Evolutionary conservation across 1,140 invertebrate species (phyloP).

Genomic region (Heliconius hermathena): DNA sequence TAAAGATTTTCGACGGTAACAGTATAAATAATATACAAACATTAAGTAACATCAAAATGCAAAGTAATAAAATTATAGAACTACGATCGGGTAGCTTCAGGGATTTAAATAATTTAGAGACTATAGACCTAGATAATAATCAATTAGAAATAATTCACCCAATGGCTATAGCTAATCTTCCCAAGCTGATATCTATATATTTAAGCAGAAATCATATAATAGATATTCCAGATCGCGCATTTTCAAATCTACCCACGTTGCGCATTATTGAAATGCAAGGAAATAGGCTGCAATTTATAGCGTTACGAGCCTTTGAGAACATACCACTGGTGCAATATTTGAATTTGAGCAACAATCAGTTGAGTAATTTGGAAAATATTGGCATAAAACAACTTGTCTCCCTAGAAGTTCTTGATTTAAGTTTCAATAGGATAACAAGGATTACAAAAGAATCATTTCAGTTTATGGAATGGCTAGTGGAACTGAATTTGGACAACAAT

Average conservation of each 20-base stretch:
- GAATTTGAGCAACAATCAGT: conserved; percentile 90
- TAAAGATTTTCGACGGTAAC: conserved; percentile 86
- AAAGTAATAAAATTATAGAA: conserved; percentile 89
- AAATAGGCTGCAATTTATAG: conserved; percentile 88
- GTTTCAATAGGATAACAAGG: conserved; percentile 88
- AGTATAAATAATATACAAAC: conserved; percentile 85
- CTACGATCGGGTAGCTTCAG: conserved; percentile 87
- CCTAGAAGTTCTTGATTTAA: conserved; percentile 91
- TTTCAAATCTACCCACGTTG: conserved; percentile 88
- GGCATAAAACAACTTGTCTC: conserved; percentile 87
- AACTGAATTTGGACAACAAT: conserved; percentile 91
- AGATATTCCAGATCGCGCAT: conserved; percentile 87
- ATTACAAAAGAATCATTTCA: conserved; percentile 85
- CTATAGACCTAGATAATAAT: conserved; percentile 91
- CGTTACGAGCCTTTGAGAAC: conserved; percentile 89
- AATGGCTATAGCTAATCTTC: conserved; percentile 89
- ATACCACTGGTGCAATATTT: conserved; percentile 90
- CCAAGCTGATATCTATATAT: conserved; percentile 89
- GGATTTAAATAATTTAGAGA: conserved; percentile 86
- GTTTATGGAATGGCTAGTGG: conserved; percentile 92
- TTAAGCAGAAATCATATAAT: conserved; percentile 89
- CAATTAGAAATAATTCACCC: conserved; percentile 89
- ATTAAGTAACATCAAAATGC: conserved; percentile 86
- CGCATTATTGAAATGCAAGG: conserved; percentile 90
- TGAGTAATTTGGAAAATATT: conserved; percentile 86